Conservation (phyloP, 2,888 invertebrate species). For the Drosophila helvetica region DNA sequence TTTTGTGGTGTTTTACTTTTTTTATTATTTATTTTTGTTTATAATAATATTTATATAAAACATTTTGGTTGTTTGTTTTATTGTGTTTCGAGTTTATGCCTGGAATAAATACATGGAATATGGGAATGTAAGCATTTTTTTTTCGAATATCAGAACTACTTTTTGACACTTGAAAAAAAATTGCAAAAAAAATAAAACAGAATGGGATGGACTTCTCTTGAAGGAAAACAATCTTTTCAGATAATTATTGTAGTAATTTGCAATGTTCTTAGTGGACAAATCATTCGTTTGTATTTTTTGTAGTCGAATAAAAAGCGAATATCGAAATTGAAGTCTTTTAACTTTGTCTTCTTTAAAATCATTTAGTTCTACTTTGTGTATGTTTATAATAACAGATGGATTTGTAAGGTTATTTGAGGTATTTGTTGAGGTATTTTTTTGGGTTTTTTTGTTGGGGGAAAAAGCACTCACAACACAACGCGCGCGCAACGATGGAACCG, state of each 20-base stretch:
- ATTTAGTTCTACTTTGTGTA: neutral
- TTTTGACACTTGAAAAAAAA: slow-evolving; percentile 30
- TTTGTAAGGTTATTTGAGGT: no score
- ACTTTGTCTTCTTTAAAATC: neutral
- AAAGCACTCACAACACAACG: neutral
- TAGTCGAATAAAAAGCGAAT: neutral
- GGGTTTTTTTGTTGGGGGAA: neutral
- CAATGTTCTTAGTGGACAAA: no score
- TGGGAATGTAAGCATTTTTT: slow-evolving; percentile 23
- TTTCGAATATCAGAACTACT: slow-evolving; percentile 14
- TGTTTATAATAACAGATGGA: no score
- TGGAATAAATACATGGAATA: slow-evolving; percentile 33
- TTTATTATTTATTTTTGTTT: slow-evolving; percentile 25
- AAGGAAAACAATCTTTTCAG: neutral
- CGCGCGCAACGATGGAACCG: neutral
- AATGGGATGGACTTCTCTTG: neutral
- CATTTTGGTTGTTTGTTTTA: slow-evolving; percentile 48
- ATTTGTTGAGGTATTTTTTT: neutral
- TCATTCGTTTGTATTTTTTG: neutral
- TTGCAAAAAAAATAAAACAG: slow-evolving; percentile 17
- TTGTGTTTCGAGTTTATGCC: slow-evolving; percentile 77
- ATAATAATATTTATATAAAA: slow-evolving; percentile 50
- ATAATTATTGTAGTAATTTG: neutral
- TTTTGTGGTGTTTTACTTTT: slow-evolving; percentile 13
- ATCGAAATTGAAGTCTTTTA: neutral